Base-by-base conservation (phyloP, 1,140 invertebrate species). In the Leptopilina clavipes region DNA sequence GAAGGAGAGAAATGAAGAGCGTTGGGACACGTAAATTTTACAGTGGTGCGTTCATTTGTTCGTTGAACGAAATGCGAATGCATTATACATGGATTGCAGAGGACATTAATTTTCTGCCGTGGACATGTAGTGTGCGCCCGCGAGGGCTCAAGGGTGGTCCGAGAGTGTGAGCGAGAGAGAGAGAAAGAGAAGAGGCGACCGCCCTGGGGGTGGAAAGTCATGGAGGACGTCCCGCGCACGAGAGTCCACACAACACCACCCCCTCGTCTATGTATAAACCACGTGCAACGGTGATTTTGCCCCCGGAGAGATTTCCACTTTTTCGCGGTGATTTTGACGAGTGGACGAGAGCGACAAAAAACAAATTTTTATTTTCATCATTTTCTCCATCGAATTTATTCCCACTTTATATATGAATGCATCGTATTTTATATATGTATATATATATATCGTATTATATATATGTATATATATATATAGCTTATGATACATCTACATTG, bases 71-170 rank as follows among this genome's bases (percentile, higher is more conserved):
- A 89, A 90, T 87, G 86, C 87, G 86, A 90, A 90, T 90, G 89
- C 89, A 90, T 90, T 90, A 90, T 90, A 90, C 89, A 90, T 90
- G 88, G 87, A 90, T 90, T 90, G 89, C 89, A 90, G 89, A 88
- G 89, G 89, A 90, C 89, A 90, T 90, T 90, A 89, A 90, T 90
- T 90, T 90, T 90, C 88, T 90, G 89, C 59, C 87, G 85, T 84
- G 85, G 88, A 90, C 89, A 86, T 90, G 85, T 87, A 90, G 88
- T 88, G 87, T 85, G 84, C 83, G 87, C 85, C 83, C 81, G 82
- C 76, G 75, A 74, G 65, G 56, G 74, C 73, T 14, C 11, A 70
- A 73, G 44, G 59, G 22, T 73, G 80, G 70, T 56, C 73, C 6
- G 25, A 6, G 1, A 31, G 25, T 31, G 72, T 74, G 45, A 45